These are phyloP conservation scores for Apodemus sylvaticus DNA, from an alignment of 2,113 vertebrate species.

Conservation along the genomic window DNA sequence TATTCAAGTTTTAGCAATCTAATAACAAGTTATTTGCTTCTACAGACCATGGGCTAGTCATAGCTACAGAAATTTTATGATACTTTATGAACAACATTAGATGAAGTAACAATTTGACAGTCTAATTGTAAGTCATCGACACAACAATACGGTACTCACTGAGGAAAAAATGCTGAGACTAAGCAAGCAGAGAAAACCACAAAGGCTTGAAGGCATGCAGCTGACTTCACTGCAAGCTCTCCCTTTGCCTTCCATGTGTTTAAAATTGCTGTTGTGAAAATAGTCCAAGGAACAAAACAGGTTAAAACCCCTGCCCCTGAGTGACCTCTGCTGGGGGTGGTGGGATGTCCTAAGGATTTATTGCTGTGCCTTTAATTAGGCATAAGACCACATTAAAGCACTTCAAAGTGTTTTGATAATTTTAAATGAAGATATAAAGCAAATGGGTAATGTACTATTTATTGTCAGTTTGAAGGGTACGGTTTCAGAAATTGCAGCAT, in stretches of 20 bases:
- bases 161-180: background rate
- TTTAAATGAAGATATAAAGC: conserved; percentile 61
- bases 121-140: background rate
- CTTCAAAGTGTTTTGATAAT: conserved; percentile 58
- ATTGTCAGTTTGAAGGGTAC: conserved; percentile 63
- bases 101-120: background rate
- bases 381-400: background rate
- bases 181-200: background rate
- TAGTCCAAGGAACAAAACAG: background rate
- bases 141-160: background rate
- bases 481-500: conserved; percentile 69
- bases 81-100: background rate
- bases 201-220: background rate
- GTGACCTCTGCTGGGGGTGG: background rate
- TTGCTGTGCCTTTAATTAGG: background rate
- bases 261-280: conserved; percentile 35
- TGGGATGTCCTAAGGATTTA: background rate
- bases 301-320: background rate
- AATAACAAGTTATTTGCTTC: background rate
- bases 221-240: background rate
- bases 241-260: background rate
- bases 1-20: background rate
- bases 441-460: conserved; percentile 57
- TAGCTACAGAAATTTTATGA: background rate
- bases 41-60: background rate